Evolutionary conservation across 2,888 invertebrate species (phyloP), one percentile per base, ranked within the genome.

Genomic region (Thelaira solivaga): DNA sequence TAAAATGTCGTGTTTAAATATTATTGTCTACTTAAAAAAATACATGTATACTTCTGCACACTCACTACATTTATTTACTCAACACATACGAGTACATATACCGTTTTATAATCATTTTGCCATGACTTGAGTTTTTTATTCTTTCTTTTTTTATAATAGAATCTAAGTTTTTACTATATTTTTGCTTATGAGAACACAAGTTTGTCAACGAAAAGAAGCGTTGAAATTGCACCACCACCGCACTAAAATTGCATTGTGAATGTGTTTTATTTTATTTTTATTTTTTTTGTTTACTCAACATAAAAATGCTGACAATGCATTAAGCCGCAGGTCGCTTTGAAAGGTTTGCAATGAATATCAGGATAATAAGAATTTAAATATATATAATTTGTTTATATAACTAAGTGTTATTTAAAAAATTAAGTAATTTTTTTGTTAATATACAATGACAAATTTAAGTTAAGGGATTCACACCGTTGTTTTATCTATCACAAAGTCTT

Each of bases 221-320:
- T 49, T 59, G 64, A 45, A 65, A 57, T 61, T 13, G 45, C 47
- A 67, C 65, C 61, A 45, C 61, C 20, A 20, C 61, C 59, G 39
- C 65, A 59, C 39, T 36, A 61, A 22, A 53, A 53, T 55, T 39
- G 16, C 24, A 26, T 71, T 59, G n/a, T n/a, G n/a, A n/a, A n/a
- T n/a, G n/a, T n/a, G n/a, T n/a, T n/a, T n/a, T n/a, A n/a, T n/a
- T n/a, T n/a, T n/a, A n/a, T n/a, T n/a, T n/a, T n/a, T n/a, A n/a
- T n/a, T n/a, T n/a, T n/a, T n/a, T n/a, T n/a, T n/a, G n/a, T n/a
- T n/a, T n/a, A n/a, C n/a, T n/a, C n/a, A n/a, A 10, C 16, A 59
- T 39, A 67, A 22, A 65, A 64, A 36, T 51, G 57, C 62, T 51
- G 49, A 69, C 49, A 65, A 34, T 31, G 51, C 13, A 11, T 29